Evolutionary conservation across 2,888 invertebrate species (phyloP).

Genomic region (Congeria kusceri): DNA sequence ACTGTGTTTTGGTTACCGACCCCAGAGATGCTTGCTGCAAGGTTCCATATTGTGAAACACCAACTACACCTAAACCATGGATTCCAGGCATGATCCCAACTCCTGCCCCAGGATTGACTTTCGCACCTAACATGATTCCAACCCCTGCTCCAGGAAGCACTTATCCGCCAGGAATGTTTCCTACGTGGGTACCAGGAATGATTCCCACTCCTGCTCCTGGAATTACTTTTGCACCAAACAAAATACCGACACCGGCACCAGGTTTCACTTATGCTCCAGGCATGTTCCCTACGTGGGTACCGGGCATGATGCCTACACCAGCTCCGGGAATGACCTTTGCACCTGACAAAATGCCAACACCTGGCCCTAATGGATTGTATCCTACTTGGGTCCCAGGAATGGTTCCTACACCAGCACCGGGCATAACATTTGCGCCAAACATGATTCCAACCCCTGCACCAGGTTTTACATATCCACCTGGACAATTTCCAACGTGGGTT

Average conservation of each 20-base stretch:
- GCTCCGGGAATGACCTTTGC: slow-evolving; percentile 62
- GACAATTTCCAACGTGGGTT: slow-evolving; percentile 41
- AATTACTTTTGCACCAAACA: slow-evolving; percentile 53
- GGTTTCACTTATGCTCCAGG: slow-evolving; percentile 56
- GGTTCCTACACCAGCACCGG: slow-evolving; percentile 63
- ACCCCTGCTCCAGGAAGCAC: slow-evolving; percentile 61
- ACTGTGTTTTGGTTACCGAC: slow-evolving; percentile 63
- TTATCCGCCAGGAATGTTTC: slow-evolving; percentile 53
- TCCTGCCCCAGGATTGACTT: slow-evolving; percentile 51
- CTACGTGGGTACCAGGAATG: slow-evolving; percentile 60
- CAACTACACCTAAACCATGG: slow-evolving; percentile 46
- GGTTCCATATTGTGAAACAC: slow-evolving; percentile 62
- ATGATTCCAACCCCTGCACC: slow-evolving; percentile 57
- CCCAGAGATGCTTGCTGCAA: slow-evolving; percentile 68
- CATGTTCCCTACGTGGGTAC: slow-evolving; percentile 57
- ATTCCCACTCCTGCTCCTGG: slow-evolving; percentile 61
- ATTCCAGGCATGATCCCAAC: slow-evolving; percentile 57
- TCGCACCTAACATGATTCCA: slow-evolving; percentile 41
- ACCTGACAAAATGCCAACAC: slow-evolving; percentile 53
- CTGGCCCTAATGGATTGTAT: slow-evolving; percentile 59
- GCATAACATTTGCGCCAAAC: slow-evolving; percentile 57
- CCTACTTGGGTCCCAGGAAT: slow-evolving; percentile 64
- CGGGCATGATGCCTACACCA: slow-evolving; percentile 64
- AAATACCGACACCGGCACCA: slow-evolving; percentile 58
- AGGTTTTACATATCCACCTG: slow-evolving; percentile 53